Evolutionary conservation across 1,140 invertebrate genomes (phyloP), one percentile per base, ranked within the genome.

Genomic region (Drosophila mayri): DNA sequence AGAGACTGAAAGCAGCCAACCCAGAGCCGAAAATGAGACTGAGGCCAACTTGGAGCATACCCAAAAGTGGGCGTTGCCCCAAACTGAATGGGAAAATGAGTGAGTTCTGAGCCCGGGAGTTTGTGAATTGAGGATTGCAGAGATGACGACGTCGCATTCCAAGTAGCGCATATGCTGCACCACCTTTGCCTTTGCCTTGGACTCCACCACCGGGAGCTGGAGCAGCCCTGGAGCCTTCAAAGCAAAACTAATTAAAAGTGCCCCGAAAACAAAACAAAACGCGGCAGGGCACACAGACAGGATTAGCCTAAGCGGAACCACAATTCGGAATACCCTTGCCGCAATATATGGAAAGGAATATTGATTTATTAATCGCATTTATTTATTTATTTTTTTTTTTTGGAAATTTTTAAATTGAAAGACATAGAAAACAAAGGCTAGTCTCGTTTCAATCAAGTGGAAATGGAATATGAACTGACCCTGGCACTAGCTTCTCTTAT

Each of bases 171-270:
- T 79, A 90, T 87, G 84, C 77, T 83, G 83, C 81, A 72, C 62
- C 70, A 76, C 73, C 63, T 47, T 30, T 30, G 28, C 28, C 28
- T 30, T 30, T 37, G 70, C 37, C 62, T 66, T 30, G 50, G 66
- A 20, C 9, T 47, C 44, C 30, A 40, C 22, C 62, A 44, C 25
- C 63, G 41, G 61, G 50, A 66, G 79, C 70, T 66, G 76, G 49
- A 79, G 68, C 62, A 40, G 44, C 43, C 68, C 49, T 49, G 28
- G 30, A 71, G 68, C 63, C 80, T 75, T 78, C 71, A 83, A 87
- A 92, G 80, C 90, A 91, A 92, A 92, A 92, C 90, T 92, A 92
- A 92, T 92, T 92, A 92, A 92, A 92, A 92, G 90, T 92, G 85
- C 66, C 81, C 90, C 83, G 47, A 91, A 86, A 91, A 91, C 88